Evolutionary conservation across 2,113 vertebrate species (phyloP).

Genomic region (Serilophus lunatus): DNA sequence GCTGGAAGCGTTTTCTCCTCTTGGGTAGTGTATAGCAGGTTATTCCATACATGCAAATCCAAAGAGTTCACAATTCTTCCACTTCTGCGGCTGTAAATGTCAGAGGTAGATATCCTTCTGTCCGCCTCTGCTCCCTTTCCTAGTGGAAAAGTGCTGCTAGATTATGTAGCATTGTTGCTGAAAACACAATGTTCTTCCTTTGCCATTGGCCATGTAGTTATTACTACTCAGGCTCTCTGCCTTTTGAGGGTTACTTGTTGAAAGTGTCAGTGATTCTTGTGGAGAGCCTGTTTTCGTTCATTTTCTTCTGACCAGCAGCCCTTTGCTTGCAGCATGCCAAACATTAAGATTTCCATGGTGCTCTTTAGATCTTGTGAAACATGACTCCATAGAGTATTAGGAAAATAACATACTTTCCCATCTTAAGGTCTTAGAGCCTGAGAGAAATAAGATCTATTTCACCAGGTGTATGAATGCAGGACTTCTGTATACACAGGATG

Average conservation of each 20-base stretch:
- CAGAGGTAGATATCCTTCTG: background rate
- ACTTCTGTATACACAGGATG: background rate
- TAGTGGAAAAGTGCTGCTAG: background rate
- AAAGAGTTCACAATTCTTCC: background rate
- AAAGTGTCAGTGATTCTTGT: background rate
- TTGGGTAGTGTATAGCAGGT: background rate
- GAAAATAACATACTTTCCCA: background rate
- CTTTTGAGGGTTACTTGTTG: background rate
- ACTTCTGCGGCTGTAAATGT: background rate
- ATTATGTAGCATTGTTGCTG: background rate
- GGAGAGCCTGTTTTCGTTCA: background rate
- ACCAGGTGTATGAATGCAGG: background rate
- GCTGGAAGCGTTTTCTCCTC: background rate
- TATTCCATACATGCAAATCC: background rate
- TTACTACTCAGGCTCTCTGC: background rate
- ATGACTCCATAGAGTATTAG: background rate
- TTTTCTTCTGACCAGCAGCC: background rate
- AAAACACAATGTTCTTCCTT: background rate
- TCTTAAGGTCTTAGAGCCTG: background rate
- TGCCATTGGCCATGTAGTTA: background rate
- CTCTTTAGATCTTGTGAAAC: constrained; percentile 22
- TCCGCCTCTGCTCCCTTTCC: background rate
- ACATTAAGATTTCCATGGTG: constrained; percentile 16
- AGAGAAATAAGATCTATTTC: constrained; percentile 2
- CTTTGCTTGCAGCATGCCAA: background rate